These are phyloP conservation scores for Montifringilla adamsi DNA, from an alignment of 2,113 vertebrate genomes.

Conservation along the genomic window DNA sequence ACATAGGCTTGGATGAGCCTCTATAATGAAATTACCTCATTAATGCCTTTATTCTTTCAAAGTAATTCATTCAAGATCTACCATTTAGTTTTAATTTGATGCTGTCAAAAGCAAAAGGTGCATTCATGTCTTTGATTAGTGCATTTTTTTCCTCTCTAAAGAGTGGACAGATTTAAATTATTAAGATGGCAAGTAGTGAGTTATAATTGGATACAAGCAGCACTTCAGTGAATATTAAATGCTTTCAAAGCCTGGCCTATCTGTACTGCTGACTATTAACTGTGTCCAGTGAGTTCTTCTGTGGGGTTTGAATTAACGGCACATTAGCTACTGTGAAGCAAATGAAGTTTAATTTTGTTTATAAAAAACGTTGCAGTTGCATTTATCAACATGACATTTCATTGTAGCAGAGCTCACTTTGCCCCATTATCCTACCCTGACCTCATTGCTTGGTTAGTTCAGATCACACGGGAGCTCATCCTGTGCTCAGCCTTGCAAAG, in stretches of 20 bases:
- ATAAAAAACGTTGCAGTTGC: slow-evolving; percentile 60
- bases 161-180: slow-evolving; percentile 95
- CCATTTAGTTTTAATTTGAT: slow-evolving; percentile 90
- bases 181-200: slow-evolving; percentile 90
- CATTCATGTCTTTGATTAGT: slow-evolving; percentile 81
- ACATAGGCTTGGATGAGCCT: slow-evolving; percentile 83
- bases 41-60: slow-evolving; percentile 87
- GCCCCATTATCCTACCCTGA: slow-evolving; percentile 44
- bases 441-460: slow-evolving; percentile 20
- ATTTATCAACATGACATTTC: slow-evolving; percentile 63
- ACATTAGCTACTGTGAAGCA: slow-evolving; percentile 67
- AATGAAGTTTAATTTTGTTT: slow-evolving; percentile 75
- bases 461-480: not conserved
- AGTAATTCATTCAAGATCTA: slow-evolving; percentile 89
- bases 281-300: slow-evolving; percentile 77
- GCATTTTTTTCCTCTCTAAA: slow-evolving; percentile 69
- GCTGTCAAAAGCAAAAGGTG: slow-evolving; percentile 82
- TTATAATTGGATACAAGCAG: slow-evolving; percentile 98
- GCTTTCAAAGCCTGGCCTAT: slow-evolving; percentile 83
- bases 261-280: slow-evolving; percentile 86
- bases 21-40: slow-evolving; percentile 98
- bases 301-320: slow-evolving; percentile 65
- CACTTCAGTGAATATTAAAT: slow-evolving; percentile 92
- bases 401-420: slow-evolving; percentile 49
- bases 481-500: not conserved